These are phyloP conservation scores for Aphelinus certus DNA, from an alignment of 1,140 invertebrate genomes.

Conservation along the genomic window DNA sequence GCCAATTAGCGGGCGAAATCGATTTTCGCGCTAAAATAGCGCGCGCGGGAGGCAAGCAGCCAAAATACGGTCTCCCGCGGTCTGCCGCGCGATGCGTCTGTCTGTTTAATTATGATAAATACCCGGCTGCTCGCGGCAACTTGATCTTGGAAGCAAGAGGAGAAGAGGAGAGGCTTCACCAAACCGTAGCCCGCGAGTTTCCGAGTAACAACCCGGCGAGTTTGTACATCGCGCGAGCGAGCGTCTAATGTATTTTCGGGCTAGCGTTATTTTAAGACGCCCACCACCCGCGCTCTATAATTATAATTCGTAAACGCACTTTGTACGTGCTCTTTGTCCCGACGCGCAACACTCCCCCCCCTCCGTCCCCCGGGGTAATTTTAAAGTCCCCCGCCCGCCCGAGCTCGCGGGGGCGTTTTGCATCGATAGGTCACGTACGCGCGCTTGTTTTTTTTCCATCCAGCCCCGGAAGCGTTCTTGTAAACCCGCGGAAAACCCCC, in stretches of 20 bases:
- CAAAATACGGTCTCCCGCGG: too few relatives aligned
- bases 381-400: too few relatives aligned
- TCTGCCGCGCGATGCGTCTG: conserved; percentile 3
- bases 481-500: too few relatives aligned
- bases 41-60: neutral
- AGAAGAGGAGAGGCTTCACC: neutral
- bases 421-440: too few relatives aligned
- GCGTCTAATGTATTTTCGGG: conserved; percentile 29
- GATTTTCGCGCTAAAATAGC: conserved; percentile 18
- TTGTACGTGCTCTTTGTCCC: conserved; percentile 13
- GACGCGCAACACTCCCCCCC: too few relatives aligned
- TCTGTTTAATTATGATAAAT: conserved; percentile 42
- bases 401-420: too few relatives aligned
- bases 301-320: conserved; percentile 37
- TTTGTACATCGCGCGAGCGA: neutral
- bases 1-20: neutral
- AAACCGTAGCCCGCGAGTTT: conserved; percentile 14
- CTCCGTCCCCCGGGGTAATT: too few relatives aligned
- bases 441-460: too few relatives aligned
- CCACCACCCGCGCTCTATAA: conserved; percentile 22
- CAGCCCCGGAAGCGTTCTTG: too few relatives aligned
- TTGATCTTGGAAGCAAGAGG: conserved; percentile 16
- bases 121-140: conserved; percentile 4
- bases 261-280: conserved; percentile 30
- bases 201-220: conserved; percentile 9